Conservation (phyloP, 2,113 vertebrate species). For the Verasper variegatus region DNA sequence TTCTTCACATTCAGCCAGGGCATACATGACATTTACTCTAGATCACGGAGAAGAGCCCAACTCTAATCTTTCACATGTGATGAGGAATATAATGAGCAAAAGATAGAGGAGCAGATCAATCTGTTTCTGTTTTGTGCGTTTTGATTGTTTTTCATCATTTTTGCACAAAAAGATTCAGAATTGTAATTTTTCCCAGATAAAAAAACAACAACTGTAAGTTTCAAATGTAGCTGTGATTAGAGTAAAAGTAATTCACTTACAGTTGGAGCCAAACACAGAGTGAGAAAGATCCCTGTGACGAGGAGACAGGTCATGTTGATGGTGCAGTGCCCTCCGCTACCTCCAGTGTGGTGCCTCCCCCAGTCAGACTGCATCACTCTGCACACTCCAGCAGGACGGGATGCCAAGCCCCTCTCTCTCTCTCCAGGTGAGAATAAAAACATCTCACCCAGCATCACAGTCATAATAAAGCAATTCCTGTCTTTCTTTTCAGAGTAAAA, state of each 20-base stretch:
- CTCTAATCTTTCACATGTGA: neutral
- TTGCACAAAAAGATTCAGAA: neutral
- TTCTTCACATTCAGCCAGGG: too few species aligned
- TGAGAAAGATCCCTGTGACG: constrained; percentile 56
- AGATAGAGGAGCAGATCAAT: too few species aligned
- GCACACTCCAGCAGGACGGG: constrained; percentile 20
- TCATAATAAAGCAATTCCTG: neutral
- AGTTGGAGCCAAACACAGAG: constrained; percentile 51
- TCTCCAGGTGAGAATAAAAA: constrained; percentile 13
- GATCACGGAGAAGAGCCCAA: too few species aligned
- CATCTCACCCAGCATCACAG: neutral
- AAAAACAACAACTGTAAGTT: neutral
- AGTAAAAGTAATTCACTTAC: constrained; percentile 69
- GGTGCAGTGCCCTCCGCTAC: neutral
- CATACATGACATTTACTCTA: too few species aligned
- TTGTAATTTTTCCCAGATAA: neutral
- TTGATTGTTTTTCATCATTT: neutral
- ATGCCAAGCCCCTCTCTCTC: constrained; percentile 16
- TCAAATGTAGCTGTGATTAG: neutral
- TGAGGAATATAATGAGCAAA: too few species aligned
- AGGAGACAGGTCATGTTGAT: constrained; percentile 57
- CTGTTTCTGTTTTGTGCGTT: neutral
- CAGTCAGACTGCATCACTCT: neutral
- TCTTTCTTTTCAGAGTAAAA: constrained; percentile 50
- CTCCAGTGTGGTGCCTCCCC: neutral